phyloP scores from a whole-genome alignment of 2,113 vertebrate genomes.

The Glaucidium brasilianum region DNA sequence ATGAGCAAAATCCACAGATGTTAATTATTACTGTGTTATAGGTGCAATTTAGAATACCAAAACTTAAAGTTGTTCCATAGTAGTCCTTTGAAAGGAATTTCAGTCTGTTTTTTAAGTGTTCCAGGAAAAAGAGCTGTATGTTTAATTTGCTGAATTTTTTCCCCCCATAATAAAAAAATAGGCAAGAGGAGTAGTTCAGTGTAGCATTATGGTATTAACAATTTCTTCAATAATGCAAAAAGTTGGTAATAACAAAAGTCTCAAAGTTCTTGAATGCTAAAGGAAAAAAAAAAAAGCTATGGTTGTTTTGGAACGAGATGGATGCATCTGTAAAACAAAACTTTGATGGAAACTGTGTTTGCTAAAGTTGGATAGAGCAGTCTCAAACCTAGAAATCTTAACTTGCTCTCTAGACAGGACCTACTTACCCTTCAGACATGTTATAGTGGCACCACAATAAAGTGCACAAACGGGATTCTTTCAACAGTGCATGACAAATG shows the following conservation, averaged over 20 bases:
- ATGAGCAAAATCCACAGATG: constrained; percentile 48
- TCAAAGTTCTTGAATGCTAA: constrained; percentile 72
- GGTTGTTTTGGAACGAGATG: constrained; percentile 63
- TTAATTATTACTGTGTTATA: constrained; percentile 55
- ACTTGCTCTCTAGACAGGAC: constrained; percentile 55
- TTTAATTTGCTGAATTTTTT: constrained; percentile 63
- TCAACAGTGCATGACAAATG: constrained; percentile 72
- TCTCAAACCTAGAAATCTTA: constrained; percentile 38
- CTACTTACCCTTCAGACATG: constrained; percentile 53
- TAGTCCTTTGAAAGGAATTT: constrained; percentile 69
- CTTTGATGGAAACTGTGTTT: constrained; percentile 57
- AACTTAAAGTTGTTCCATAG: constrained; percentile 65
- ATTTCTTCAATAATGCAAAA: constrained; percentile 70
- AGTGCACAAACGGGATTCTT: constrained; percentile 69
- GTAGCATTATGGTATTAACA: constrained; percentile 44
- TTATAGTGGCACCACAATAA: constrained; percentile 71
- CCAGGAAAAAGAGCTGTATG: constrained; percentile 58
- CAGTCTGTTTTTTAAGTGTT: constrained; percentile 68
- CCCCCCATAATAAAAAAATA: constrained; percentile 46
- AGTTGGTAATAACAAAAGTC: constrained; percentile 33
- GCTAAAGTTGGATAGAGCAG: constrained; percentile 66
- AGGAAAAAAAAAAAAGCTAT: constrained; percentile 36
- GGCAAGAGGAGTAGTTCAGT: constrained; percentile 70
- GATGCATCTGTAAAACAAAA: constrained; percentile 59
- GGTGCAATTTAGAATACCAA: constrained; percentile 64